These are phyloP conservation scores for Drymodes brunneopygia DNA, from an alignment of 2,113 vertebrate species.

Conservation along the genomic window DNA sequence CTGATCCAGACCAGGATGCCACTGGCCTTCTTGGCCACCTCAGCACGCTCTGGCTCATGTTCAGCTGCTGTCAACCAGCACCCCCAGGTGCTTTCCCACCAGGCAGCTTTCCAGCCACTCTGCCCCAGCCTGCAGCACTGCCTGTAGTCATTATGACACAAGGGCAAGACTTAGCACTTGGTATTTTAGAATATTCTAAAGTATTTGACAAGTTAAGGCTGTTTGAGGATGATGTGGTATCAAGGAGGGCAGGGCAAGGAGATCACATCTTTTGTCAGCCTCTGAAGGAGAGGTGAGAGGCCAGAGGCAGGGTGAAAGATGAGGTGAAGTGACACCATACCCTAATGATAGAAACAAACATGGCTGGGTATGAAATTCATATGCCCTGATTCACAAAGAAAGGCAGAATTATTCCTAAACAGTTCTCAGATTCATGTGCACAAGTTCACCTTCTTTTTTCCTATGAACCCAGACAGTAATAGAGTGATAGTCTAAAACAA, in stretches of 20 bases:
- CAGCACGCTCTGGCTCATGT: neutral
- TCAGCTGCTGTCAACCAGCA: neutral
- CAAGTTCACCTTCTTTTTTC: neutral
- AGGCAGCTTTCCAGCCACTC: neutral
- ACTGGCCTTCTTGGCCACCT: neutral
- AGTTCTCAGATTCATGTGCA: neutral
- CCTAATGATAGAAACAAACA: neutral
- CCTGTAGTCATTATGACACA: neutral
- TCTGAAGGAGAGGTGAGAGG: neutral
- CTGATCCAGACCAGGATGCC: neutral
- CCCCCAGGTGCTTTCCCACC: accelerated
- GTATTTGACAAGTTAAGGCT: neutral
- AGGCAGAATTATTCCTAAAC: neutral
- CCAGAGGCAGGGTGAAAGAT: neutral
- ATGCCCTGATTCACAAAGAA: neutral
- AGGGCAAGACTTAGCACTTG: accelerated
- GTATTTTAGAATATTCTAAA: neutral
- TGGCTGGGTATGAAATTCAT: neutral
- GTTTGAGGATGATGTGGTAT: neutral
- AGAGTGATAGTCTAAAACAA: neutral
- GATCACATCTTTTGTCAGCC: neutral
- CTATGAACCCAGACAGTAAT: neutral
- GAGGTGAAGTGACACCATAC: neutral
- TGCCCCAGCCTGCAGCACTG: neutral
- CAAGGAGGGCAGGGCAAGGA: neutral